Evolutionary conservation across 2,113 vertebrate genomes (phyloP).

Genomic region (Planiliza haematocheilus): DNA sequence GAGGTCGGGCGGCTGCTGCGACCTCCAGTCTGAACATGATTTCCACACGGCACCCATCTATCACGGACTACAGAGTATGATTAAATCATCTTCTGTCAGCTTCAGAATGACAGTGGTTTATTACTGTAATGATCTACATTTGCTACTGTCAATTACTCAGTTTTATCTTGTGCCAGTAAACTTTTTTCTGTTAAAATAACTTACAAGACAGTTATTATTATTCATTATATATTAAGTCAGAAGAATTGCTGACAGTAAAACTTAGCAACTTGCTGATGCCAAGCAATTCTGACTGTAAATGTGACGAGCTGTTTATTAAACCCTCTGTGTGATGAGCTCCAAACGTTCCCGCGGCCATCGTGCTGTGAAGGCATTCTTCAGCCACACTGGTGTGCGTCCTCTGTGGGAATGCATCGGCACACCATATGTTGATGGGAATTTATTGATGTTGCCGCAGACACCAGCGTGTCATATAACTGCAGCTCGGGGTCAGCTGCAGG

Average conservation of each 20-base stretch:
- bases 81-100: conserved; percentile 16
- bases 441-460: conserved; percentile 21
- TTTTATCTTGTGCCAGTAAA: too few species aligned
- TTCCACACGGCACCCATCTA: background rate
- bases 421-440: conserved; percentile 45
- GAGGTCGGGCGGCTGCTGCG: conserved; percentile 15
- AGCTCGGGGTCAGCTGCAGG: conserved; percentile 16
- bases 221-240: too few species aligned
- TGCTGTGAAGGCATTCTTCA: conserved; percentile 15
- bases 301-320: background rate
- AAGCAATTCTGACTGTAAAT: background rate
- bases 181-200: too few species aligned
- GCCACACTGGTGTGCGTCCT: conserved; percentile 29
- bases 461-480: conserved; percentile 11
- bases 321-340: background rate
- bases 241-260: background rate
- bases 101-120: background rate
- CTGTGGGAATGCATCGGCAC: conserved; percentile 39
- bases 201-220: too few species aligned
- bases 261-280: too few species aligned
- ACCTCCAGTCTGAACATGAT: conserved; percentile 24
- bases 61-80: background rate
- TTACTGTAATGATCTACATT: too few species aligned
- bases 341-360: background rate
- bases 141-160: too few species aligned